Percentiles rank a stretch among this genome's conserved stretches.
Conservation (phyloP, 2,888 invertebrate genomes). For the Sarcophaga caerulescens region DNA sequence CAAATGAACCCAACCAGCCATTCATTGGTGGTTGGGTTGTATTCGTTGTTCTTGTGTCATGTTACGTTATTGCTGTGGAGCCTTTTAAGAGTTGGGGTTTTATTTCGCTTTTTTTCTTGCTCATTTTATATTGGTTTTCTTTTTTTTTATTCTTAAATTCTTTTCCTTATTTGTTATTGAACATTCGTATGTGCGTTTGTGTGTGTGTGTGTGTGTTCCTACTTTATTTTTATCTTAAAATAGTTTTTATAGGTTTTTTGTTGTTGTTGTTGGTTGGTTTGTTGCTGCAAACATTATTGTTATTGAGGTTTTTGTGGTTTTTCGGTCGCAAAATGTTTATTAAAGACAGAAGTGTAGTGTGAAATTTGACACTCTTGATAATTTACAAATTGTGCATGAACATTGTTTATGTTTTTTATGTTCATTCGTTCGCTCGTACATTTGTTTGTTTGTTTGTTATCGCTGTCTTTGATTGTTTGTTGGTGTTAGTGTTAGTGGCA, state of each 20-base stretch:
- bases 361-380: conserved; percentile 67
- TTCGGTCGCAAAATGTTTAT: conserved; percentile 45
- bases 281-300: conserved; percentile 35
- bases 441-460: not conserved
- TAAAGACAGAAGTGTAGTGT: conserved; percentile 57
- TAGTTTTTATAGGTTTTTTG: conserved; percentile 28
- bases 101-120: not conserved
- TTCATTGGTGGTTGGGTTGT: not conserved
- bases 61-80: conserved; percentile 14
- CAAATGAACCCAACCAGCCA: conserved; percentile 34
- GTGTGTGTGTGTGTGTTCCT: conserved; percentile 1
- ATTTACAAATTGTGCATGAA: conserved; percentile 67
- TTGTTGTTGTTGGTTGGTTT: not conserved
- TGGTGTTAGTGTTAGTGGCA: no score
- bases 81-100: conserved; percentile 19
- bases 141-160: conserved; percentile 1
- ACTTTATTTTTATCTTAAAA: conserved; percentile 48
- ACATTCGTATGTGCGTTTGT: not conserved
- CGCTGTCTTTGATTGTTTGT: not conserved
- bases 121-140: no score
- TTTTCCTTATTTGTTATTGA: not conserved
- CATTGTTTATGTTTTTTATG: conserved; percentile 40
- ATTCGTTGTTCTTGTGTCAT: conserved; percentile 34
- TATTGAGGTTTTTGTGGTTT: conserved; percentile 63
- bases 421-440: not conserved